Evolutionary conservation across 1,140 invertebrate species (phyloP), one percentile per base, ranked within the genome.

Genomic region (Drosophila repleta): DNA sequence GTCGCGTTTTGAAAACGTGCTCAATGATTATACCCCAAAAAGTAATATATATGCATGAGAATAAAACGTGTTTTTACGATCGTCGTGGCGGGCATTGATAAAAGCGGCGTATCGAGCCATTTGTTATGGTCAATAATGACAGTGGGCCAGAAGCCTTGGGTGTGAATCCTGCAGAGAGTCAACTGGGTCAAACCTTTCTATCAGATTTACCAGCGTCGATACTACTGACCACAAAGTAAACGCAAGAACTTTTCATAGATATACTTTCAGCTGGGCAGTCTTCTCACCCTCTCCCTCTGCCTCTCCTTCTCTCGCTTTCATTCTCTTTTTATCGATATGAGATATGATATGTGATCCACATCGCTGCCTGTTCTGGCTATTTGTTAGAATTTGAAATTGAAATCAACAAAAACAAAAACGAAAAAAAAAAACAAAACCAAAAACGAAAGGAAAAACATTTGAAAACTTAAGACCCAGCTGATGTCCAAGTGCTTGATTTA

Each of bases 1-100:
- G 68, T 80, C 73, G 81, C 76, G 81, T 81, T 81, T 84, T 21
- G 17, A 43, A 84, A 84, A 84, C 81, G 81, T 85, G 82, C 65
- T 48, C 24, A 32, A 15, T 52, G 68, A 85, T 85, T 76, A 78
- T 51, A 32, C 60, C 60, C 26, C 20, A 57, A 66, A 35, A 41
- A 35, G 32, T 35, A 35, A 6, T 41, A 41, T 41, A 41, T 41
- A 46, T 20, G 18, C 18, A 46, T 10, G 17, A 29, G 46, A 24
- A 53, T 53, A 18, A 81, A 77, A 81, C 79, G 79, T 83, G 79
- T 78, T 83, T 82, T 61, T 68, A 32, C 76, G 79, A 83, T 78
- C 69, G 60, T 26, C 37, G 24, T 65, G 64, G 49, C 55, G 48
- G 56, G 52, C 69, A 61, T 71, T 83, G 75, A 82, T 83, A 72